These are phyloP conservation scores for Lissocephala sabroskyi DNA, from an alignment of 2,888 invertebrate genomes.

Conservation along the genomic window DNA sequence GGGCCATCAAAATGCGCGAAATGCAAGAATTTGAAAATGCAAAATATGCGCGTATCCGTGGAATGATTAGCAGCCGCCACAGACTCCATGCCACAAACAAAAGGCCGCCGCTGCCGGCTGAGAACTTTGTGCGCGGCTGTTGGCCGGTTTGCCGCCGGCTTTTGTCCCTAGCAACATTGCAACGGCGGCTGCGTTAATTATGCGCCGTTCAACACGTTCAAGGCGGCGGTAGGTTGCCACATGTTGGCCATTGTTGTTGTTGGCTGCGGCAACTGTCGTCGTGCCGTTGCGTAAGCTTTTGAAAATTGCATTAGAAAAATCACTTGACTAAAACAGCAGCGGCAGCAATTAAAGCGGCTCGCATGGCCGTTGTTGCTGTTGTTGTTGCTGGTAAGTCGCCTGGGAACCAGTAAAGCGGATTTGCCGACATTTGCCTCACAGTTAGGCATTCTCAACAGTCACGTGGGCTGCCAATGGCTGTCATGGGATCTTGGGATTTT, in stretches of 20 bases:
- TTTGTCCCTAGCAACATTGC: too few species aligned
- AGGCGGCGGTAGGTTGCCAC: conserved; percentile 48
- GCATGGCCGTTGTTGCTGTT: conserved; percentile 28
- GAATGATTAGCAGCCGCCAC: conserved; percentile 42
- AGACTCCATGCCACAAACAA: conserved; percentile 9
- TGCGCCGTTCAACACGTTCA: conserved; percentile 55
- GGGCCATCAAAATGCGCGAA: conserved; percentile 59
- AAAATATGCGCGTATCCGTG: conserved; percentile 58
- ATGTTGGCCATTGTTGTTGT: conserved; percentile 50
- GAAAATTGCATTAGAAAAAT: conserved; percentile 62
- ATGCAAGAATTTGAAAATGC: conserved; percentile 57
- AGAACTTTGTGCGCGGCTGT: conserved; percentile 19
- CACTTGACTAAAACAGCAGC: conserved; percentile 38
- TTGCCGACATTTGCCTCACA: conserved; percentile 22
- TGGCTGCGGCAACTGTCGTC: conserved; percentile 23
- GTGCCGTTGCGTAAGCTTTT: conserved; percentile 42
- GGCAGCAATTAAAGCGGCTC: conserved; percentile 61
- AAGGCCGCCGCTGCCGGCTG: conserved; percentile 1
- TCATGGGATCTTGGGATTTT: too few species aligned
- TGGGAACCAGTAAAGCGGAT: conserved; percentile 57
- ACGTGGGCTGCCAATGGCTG: too few species aligned
- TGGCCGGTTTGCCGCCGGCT: background rate
- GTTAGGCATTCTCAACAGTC: conserved; percentile 48
- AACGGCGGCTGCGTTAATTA: conserved; percentile 45
- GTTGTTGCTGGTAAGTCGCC: conserved; percentile 39